These are phyloP conservation scores for Epinotia bilunana DNA, from an alignment of 2,888 invertebrate genomes.

Conservation along the genomic window DNA sequence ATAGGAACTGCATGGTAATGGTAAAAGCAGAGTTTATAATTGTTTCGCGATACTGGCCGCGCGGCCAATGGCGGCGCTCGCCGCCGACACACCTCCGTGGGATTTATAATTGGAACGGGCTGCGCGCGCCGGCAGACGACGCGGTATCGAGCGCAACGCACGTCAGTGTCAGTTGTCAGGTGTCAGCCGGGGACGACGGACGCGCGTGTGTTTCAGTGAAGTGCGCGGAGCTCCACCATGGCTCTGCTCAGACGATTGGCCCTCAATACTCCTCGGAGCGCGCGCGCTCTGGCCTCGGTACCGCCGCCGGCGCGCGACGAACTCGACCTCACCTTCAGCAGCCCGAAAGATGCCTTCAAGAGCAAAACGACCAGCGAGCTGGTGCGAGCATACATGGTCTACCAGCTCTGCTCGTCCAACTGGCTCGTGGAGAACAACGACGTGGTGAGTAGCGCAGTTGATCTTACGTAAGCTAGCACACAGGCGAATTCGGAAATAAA, in stretches of 20 bases:
- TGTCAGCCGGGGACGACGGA: conserved; percentile 66
- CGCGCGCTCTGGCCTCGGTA: conserved; percentile 65
- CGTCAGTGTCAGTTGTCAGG: conserved; percentile 75
- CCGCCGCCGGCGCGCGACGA: conserved; percentile 82
- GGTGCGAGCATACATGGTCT: conserved; percentile 94
- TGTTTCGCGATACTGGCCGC: conserved; percentile 53
- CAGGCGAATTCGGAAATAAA: conserved; percentile 62
- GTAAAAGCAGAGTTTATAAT: conserved; percentile 29
- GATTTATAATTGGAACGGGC: conserved; percentile 76
- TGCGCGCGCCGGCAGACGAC: conserved; percentile 74
- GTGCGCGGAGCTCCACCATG: conserved; percentile 71
- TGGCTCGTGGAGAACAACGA: conserved; percentile 96
- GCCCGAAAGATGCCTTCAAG: conserved; percentile 96
- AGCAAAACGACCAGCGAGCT: conserved; percentile 98
- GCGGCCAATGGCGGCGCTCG: conserved; percentile 65
- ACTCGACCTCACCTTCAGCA: conserved; percentile 93
- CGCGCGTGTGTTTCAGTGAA: conserved; percentile 66
- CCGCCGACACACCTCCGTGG: conserved; percentile 78
- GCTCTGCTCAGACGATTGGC: conserved; percentile 78
- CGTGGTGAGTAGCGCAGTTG: conserved; percentile 88
- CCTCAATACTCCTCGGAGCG: conserved; percentile 68
- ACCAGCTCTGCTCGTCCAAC: conserved; percentile 94
- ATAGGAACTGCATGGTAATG: conserved; percentile 33
- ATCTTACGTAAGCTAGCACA: conserved; percentile 70
- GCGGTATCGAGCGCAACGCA: conserved; percentile 74